Evolutionary conservation across 2,113 vertebrate species (phyloP).

Genomic region (Cyprinodon brontotheroides): DNA sequence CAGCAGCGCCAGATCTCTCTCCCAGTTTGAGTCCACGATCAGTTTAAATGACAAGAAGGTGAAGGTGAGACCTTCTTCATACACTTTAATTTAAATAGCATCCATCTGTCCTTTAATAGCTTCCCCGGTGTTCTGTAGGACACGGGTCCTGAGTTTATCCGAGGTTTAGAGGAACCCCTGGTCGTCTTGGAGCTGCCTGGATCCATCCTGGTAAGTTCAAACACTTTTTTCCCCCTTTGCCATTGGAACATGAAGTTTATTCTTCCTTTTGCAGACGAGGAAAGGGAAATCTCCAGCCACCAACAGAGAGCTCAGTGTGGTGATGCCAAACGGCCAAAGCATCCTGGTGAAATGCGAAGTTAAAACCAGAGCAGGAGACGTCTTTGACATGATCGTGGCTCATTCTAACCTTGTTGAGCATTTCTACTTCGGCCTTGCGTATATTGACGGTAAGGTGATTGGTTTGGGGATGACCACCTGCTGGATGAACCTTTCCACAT

Average conservation of each 20-base stretch:
- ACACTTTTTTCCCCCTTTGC: neutral
- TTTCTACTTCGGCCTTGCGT: slow-evolving; percentile 90
- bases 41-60: slow-evolving; percentile 80
- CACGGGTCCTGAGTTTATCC: slow-evolving; percentile 85
- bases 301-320: slow-evolving; percentile 84
- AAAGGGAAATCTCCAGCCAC: slow-evolving; percentile 85
- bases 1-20: slow-evolving; percentile 34
- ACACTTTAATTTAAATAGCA: neutral
- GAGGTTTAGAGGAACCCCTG: slow-evolving; percentile 79
- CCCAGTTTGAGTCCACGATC: slow-evolving; percentile 59
- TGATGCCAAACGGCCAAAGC: slow-evolving; percentile 86
- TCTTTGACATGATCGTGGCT: slow-evolving; percentile 85
- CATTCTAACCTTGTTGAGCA: slow-evolving; percentile 85
- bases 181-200: slow-evolving; percentile 85
- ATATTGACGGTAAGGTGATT: slow-evolving; percentile 80
- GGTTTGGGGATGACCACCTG: neutral
- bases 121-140: slow-evolving; percentile 66
- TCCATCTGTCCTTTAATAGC: neutral
- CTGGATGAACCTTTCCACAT: neutral
- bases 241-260: neutral
- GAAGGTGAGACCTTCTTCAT: slow-evolving; percentile 72
- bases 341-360: slow-evolving; percentile 88
- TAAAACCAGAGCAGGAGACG: slow-evolving; percentile 82
- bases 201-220: slow-evolving; percentile 84
- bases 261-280: slow-evolving; percentile 78